A percentile compares a stretch with the other conserved stretches of the same genome.
Evolutionary conservation across 2,113 vertebrate genomes (phyloP).

Genomic region (Perca schrenkii): DNA sequence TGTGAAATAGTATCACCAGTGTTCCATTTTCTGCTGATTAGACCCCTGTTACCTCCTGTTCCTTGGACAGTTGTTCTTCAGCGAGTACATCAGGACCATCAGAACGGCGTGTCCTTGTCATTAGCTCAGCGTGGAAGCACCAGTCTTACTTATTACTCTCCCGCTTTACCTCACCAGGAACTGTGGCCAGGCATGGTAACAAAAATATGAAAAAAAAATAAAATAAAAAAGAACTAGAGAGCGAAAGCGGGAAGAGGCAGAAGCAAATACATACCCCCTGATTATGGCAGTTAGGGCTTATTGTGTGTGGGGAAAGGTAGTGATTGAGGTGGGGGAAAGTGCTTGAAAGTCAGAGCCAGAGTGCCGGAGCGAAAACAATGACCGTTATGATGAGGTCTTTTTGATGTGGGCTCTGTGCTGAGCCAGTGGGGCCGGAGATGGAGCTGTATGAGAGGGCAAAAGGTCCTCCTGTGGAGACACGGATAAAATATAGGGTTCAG

Average conservation of each 20-base stretch:
- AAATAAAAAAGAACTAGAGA: background rate
- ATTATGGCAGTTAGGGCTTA: constrained; percentile 61
- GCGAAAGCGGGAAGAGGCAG: constrained; percentile 4
- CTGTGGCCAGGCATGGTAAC: background rate
- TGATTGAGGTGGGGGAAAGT: constrained; percentile 52
- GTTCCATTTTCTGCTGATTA: constrained; percentile 63
- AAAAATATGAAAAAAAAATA: background rate
- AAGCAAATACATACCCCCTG: constrained; percentile 48
- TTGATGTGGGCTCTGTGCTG: constrained; percentile 57
- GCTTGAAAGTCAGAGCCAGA: constrained; percentile 55
- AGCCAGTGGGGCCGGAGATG: constrained; percentile 45
- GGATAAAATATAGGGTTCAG: constrained; percentile 63
- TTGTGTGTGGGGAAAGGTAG: constrained; percentile 49
- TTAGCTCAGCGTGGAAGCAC: constrained; percentile 60
- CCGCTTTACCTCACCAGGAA: constrained; percentile 34
- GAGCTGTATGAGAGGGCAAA: constrained; percentile 54
- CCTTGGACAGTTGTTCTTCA: constrained; percentile 60
- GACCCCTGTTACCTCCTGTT: constrained; percentile 55
- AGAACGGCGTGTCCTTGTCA: constrained; percentile 61
- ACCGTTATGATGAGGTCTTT: constrained; percentile 67
- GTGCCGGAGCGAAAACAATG: constrained; percentile 69
- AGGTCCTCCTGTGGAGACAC: constrained; percentile 59
- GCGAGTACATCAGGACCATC: constrained; percentile 31
- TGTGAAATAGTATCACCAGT: constrained; percentile 45
- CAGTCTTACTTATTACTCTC: constrained; percentile 56